phyloP scores from a whole-genome alignment of 92 coral and sea anemone species.

The Palythoa caribaeorum region DNA sequence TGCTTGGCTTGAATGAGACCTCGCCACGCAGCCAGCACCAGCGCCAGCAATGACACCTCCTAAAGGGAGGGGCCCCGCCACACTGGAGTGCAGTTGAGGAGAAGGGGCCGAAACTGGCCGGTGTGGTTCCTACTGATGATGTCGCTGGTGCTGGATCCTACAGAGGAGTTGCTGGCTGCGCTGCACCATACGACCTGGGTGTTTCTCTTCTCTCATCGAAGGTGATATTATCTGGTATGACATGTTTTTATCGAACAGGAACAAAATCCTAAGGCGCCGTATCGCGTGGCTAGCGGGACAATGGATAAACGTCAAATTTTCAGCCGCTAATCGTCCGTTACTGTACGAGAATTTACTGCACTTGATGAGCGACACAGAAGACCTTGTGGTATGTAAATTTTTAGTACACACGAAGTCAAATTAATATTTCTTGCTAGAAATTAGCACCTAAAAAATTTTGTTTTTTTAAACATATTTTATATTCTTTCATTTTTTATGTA shows the following conservation, averaged over 20 bases:
- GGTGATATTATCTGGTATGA: not conserved
- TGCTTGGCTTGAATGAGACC: too few species aligned
- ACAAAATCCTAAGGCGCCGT: conserved; percentile 87
- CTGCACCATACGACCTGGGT: too few species aligned
- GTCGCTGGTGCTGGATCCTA: too few species aligned
- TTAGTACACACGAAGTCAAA: not conserved
- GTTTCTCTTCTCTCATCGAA: too few species aligned
- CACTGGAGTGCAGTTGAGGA: too few species aligned
- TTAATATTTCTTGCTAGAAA: not conserved
- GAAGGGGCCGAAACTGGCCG: too few species aligned
- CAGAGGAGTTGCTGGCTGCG: too few species aligned
- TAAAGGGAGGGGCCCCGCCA: too few species aligned
- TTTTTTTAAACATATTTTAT: not conserved
- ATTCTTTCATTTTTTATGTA: not conserved
- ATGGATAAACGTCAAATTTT: conserved; percentile 95
- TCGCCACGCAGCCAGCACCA: too few species aligned
- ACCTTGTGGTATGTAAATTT: conserved; percentile 79
- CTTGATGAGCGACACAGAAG: conserved; percentile 86
- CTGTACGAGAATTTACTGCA: conserved; percentile 77
- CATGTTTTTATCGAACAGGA: conserved; percentile 23
- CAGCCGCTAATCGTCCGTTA: conserved; percentile 84
- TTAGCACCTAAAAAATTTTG: not conserved
- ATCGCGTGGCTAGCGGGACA: conserved; percentile 90
- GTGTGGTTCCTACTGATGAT: too few species aligned
- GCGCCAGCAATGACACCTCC: too few species aligned